phyloP scores from a whole-genome alignment of 2,797 vertebrate genomes.

The Catharus ustulatus region DNA sequence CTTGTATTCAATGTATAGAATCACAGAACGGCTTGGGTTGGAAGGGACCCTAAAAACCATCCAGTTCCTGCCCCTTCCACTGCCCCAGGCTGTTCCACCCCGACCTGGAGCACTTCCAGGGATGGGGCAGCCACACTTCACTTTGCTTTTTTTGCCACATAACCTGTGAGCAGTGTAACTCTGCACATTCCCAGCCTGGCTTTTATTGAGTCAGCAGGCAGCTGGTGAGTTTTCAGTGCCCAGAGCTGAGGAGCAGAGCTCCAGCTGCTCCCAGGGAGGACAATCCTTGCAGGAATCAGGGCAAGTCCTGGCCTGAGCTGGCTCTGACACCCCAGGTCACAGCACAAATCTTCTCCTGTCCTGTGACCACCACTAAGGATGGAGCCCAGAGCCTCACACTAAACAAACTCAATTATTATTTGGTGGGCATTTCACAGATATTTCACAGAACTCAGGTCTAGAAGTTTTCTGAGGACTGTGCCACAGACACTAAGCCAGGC shows the following conservation, averaged over 20 bases:
- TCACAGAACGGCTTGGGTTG: neutral
- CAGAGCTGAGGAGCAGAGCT: neutral
- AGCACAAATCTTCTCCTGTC: neutral
- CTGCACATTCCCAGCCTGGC: neutral
- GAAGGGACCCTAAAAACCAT: neutral
- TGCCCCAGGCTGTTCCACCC: fast-evolving
- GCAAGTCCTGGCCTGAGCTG: neutral
- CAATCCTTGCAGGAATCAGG: neutral
- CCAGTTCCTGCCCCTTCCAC: neutral
- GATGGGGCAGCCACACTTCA: neutral
- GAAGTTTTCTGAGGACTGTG: neutral
- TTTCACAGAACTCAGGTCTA: neutral
- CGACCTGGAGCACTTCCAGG: neutral
- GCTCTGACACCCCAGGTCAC: neutral
- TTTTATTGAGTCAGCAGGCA: neutral
- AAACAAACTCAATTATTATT: neutral
- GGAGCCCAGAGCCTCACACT: neutral
- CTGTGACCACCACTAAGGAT: neutral
- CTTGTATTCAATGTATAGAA: neutral
- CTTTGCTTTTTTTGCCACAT: neutral
- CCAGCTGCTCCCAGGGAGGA: neutral
- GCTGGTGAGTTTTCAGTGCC: neutral
- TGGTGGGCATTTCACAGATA: neutral
- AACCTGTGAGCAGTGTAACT: fast-evolving
- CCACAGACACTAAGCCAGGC: neutral